A percentile compares a stretch with the other conserved stretches of the same genome.
phyloP scores from a whole-genome alignment of 2,113 vertebrate genomes.

The Merops nubicus region DNA sequence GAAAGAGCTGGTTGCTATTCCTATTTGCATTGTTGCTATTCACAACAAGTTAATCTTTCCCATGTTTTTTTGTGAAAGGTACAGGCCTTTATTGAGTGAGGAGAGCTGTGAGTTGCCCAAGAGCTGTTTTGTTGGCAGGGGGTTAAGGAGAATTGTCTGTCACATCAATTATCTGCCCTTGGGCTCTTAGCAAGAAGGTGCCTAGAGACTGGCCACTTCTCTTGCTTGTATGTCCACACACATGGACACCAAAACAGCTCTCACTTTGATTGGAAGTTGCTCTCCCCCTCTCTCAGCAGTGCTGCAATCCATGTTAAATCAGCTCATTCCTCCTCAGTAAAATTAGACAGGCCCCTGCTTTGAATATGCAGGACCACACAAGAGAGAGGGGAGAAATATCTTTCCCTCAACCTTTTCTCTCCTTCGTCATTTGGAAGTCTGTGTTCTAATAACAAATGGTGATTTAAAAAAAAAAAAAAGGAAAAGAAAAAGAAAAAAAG shows the following conservation, averaged over 20 bases:
- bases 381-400: slow-evolving; percentile 45
- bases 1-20: not conserved
- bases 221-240: slow-evolving; percentile 35
- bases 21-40: not conserved
- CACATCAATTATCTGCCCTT: slow-evolving; percentile 69
- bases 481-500: not conserved
- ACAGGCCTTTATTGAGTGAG: slow-evolving; percentile 27
- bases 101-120: slow-evolving; percentile 32
- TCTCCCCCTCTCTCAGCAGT: slow-evolving; percentile 30
- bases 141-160: slow-evolving; percentile 58
- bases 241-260: slow-evolving; percentile 46
- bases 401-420: slow-evolving; percentile 40
- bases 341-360: slow-evolving; percentile 46
- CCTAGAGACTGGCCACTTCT: slow-evolving; percentile 26
- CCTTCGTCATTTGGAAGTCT: slow-evolving; percentile 17
- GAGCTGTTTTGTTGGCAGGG: slow-evolving; percentile 48
- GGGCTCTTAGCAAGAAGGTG: slow-evolving; percentile 56
- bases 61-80: slow-evolving; percentile 14
- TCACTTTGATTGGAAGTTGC: slow-evolving; percentile 40
- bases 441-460: slow-evolving; percentile 54
- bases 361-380: slow-evolving; percentile 55
- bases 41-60: slow-evolving; percentile 42
- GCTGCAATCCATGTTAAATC: slow-evolving; percentile 62
- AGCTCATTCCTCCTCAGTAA: slow-evolving; percentile 62
- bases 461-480: not conserved